Percentiles rank a stretch among this genome's conserved stretches.
Evolutionary conservation across 2,888 invertebrate genomes (phyloP).

Genomic region (Himalopsyche japonica): DNA sequence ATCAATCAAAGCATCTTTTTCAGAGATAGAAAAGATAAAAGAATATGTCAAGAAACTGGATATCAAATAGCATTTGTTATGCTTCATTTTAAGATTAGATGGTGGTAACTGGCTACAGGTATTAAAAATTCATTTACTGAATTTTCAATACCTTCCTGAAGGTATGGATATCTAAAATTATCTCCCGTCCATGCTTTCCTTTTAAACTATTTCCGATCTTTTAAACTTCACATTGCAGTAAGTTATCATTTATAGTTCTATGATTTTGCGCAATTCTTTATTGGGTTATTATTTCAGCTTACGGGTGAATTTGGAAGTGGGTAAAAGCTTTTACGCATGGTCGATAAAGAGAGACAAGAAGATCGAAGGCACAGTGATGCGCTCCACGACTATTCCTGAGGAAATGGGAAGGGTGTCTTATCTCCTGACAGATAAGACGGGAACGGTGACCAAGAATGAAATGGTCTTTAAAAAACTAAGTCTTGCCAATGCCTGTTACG

Average conservation of each 20-base stretch:
- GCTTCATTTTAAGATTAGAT: too few species aligned
- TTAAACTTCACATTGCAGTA: too few species aligned
- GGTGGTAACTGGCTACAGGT: too few species aligned
- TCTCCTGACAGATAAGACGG: constrained; percentile 97
- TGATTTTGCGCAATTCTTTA: neutral
- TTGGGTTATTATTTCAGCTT: constrained; percentile 64
- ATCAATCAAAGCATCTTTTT: too few species aligned
- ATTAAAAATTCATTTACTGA: too few species aligned
- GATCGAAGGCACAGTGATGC: constrained; percentile 92
- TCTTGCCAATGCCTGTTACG: constrained; percentile 90
- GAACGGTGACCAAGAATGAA: constrained; percentile 97
- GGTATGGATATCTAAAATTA: neutral
- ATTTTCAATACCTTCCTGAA: neutral
- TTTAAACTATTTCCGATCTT: too few species aligned
- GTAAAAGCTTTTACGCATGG: constrained; percentile 97
- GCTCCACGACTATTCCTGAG: constrained; percentile 98
- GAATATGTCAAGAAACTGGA: too few species aligned
- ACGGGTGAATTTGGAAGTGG: constrained; percentile 98
- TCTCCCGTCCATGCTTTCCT: neutral
- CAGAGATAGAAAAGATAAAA: too few species aligned
- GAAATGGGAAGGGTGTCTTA: constrained; percentile 96
- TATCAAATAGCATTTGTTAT: too few species aligned
- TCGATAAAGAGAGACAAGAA: constrained; percentile 91
- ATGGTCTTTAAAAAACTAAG: constrained; percentile 98
- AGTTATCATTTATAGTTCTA: too few species aligned